Evolutionary conservation across 1,140 invertebrate genomes (phyloP), one percentile per base, ranked within the genome.

Genomic region (Ceratosolen fusciceps): DNA sequence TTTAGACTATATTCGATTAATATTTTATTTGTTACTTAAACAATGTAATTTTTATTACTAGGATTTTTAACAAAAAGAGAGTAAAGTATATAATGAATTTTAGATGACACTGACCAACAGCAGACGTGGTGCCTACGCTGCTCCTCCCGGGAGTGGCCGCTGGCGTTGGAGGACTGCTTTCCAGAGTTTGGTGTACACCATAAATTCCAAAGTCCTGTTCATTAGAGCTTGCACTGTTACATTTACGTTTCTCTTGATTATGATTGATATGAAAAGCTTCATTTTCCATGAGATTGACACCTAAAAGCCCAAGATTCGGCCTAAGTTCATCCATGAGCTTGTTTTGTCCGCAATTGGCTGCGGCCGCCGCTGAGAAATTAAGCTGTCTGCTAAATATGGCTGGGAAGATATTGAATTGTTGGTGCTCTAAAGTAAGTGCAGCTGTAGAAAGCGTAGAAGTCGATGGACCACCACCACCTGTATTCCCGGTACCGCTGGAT

Each of bases 371-470:
- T 24, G 93, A 93, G 86, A 96, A 96, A 88, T 96, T 96, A 71
- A 96, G 91, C 89, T 96, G 95, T 54, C 95, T 91, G 90, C 95
- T 96, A 88, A 96, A 96, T 85, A 96, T 96, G 68, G 95, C 95
- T 80, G 95, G 95, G 88, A 96, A 96, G 83, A 96, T 96, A 90
- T 96, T 96, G 92, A 96, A 96, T 90, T 96, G 95, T 85, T 96
- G 95, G 87, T 94, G 93, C 80, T 93, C 90, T 76, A 91, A 89
- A 86, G 92, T 91, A 85, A 90, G 90, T 83, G 88, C 90, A 87
- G 86, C 88, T 72, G 90, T 92, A 86, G 86, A 86, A 75, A 87
- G 82, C 60, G 85, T 88, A 21, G 83, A 81, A 12, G 19, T 82
- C 79, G 84, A 58, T 0, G 56, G 4, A 0, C 37, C 31, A 5